Evolutionary conservation across 1,140 invertebrate genomes (phyloP), one percentile per base, ranked within the genome.

Genomic region (Triops longicaudatus): DNA sequence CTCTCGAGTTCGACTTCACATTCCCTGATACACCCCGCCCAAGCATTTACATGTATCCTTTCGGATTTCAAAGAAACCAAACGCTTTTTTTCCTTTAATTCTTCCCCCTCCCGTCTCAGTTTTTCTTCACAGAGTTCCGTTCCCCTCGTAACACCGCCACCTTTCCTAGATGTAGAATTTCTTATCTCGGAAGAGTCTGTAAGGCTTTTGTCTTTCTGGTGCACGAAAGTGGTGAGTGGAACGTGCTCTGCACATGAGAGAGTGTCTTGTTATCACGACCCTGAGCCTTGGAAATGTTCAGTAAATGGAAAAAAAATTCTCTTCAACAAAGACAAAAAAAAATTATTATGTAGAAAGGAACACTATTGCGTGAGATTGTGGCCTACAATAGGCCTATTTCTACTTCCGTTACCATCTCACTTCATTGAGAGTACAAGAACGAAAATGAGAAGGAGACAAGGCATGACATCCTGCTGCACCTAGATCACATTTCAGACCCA

Each of bases 201-300:
- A 63, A 22, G 50, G 50, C 50, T 63, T 63, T 63, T 63, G 50
- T 63, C 50, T 63, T 63, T 63, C 50, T 63, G 50, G 50, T 63
- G 50, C 50, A 63, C 50, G 50, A 63, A 63, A 63, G 9, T 63
- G 50, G 50, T 63, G 50, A 63, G 50, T 63, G 50, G 50, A 22
- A 63, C 50, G 50, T 63, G 50, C 50, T 63, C 10, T 63, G 50
- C 50, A 63, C 50, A 63, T 63, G 50, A 63, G 50, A 63, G 50
- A 14, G 50, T 63, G 50, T 63, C 50, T 63, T 17, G 50, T 63
- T 63, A 63, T 63, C 50, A 63, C 14, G 50, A 63, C 9, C 22
- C 22, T 63, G 5, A 63, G 50, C 14, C 50, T 63, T 63, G 22
- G 17, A 7, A 63, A 63, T 37, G 31, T 37, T 37, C 2, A 37